These are phyloP conservation scores for Atrina japonica DNA, from an alignment of 2,888 invertebrate genomes.

Conservation along the genomic window DNA sequence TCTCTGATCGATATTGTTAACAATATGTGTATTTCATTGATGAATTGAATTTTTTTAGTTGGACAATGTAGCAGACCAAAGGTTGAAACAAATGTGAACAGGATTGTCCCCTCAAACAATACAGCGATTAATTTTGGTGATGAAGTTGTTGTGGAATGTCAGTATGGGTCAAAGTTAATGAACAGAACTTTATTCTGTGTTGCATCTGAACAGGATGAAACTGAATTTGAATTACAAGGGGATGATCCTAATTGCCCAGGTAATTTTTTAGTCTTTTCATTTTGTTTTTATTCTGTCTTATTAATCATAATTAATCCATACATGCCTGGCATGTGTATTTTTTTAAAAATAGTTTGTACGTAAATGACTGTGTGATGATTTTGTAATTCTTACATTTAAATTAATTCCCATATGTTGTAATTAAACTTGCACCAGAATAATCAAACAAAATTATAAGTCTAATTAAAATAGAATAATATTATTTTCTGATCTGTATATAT, in stretches of 20 bases:
- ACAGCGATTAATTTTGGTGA: slow-evolving; percentile 25
- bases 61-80: slow-evolving; percentile 15
- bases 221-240: slow-evolving; percentile 40
- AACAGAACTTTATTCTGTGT: slow-evolving; percentile 55
- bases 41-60: slow-evolving; percentile 23
- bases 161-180: slow-evolving; percentile 29
- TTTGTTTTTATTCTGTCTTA: background rate
- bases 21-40: too few species aligned
- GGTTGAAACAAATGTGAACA: background rate
- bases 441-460: too few species aligned
- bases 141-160: slow-evolving; percentile 47
- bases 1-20: too few species aligned
- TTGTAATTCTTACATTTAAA: too few species aligned
- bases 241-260: slow-evolving; percentile 54
- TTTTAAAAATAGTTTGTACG: too few species aligned
- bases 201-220: slow-evolving; percentile 7
- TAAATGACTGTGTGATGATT: too few species aligned
- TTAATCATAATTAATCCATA: background rate
- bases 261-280: slow-evolving; percentile 32
- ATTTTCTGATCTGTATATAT: too few species aligned
- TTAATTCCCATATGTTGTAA: too few species aligned
- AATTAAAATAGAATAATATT: too few species aligned
- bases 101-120: slow-evolving; percentile 16
- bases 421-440: too few species aligned
- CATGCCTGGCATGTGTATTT: too few species aligned